Percentiles rank a stretch among this genome's conserved stretches.
These are phyloP conservation scores for Lagenorhynchus albirostris DNA, from an alignment of 2,113 vertebrate genomes.

Conservation along the genomic window DNA sequence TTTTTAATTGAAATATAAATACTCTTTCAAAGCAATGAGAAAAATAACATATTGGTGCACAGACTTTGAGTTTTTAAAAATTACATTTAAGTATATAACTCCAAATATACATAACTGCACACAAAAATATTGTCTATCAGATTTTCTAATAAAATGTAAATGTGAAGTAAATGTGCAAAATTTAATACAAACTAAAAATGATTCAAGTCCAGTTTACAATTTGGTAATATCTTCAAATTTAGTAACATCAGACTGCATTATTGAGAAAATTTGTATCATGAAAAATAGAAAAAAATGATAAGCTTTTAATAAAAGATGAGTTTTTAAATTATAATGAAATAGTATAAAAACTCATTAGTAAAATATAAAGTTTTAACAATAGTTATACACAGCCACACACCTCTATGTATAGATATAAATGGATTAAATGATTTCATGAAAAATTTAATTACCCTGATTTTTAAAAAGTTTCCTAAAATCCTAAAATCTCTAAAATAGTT, in stretches of 20 bases:
- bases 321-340: background rate
- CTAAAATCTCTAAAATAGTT: background rate
- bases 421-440: background rate
- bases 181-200: background rate
- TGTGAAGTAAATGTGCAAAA: background rate
- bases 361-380: background rate
- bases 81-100: background rate
- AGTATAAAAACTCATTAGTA: background rate
- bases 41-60: background rate
- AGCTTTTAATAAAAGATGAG: background rate
- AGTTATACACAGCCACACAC: background rate
- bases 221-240: background rate
- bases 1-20: background rate
- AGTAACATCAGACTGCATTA: background rate
- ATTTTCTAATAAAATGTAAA: slow-evolving; percentile 10
- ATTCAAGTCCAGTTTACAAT: background rate
- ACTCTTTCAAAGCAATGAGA: background rate
- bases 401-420: too few relatives aligned
- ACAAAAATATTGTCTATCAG: background rate
- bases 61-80: background rate
- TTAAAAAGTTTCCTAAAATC: background rate
- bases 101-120: background rate
- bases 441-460: background rate
- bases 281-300: background rate
- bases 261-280: background rate